Evolutionary conservation across 92 coral and sea anemone genomes (phyloP).

Genomic region (Palythoa heliodiscus): DNA sequence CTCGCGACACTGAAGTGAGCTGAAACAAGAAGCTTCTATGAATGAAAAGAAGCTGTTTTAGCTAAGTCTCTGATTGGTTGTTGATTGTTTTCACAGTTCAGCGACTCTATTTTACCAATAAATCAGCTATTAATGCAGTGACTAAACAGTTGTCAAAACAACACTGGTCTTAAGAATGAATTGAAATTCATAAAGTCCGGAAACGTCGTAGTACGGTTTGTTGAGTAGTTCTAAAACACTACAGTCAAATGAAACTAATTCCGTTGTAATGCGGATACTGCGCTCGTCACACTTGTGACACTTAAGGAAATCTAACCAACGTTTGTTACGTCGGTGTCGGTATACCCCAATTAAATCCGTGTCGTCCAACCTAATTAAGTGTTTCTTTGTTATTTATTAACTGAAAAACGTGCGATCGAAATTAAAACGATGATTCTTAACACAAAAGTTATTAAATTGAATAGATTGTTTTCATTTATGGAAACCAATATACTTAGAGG

Average conservation of each 20-base stretch:
- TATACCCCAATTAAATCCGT: conserved; percentile 62
- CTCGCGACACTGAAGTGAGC: conserved; percentile 68
- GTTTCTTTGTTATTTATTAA: conserved; percentile 89
- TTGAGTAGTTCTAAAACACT: conserved; percentile 24
- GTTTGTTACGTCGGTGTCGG: conserved; percentile 5
- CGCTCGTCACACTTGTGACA: conserved; percentile 9
- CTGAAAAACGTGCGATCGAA: conserved; percentile 60
- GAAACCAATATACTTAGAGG: conserved; percentile 40
- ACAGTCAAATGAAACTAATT: conserved; percentile 11
- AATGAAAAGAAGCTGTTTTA: conserved; percentile 67
- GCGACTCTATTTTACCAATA: conserved; percentile 69
- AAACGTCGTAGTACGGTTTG: conserved; percentile 66
- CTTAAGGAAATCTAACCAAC: conserved; percentile 35
- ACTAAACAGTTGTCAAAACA: conserved; percentile 89
- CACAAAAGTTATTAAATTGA: conserved; percentile 47
- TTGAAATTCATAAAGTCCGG: conserved; percentile 79
- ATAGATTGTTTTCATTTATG: conserved; percentile 38
- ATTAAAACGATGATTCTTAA: conserved; percentile 54
- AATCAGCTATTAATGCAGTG: conserved; percentile 74
- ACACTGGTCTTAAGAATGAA: conserved; percentile 65
- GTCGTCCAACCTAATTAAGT: conserved; percentile 68
- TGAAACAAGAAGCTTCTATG: conserved; percentile 62
- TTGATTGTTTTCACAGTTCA: conserved; percentile 61
- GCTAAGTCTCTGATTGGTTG: conserved; percentile 71
- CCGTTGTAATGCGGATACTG: conserved; percentile 33